Evolutionary conservation across 2,797 vertebrate species (phyloP).

Genomic region (Melanotaenia maccullochi): DNA sequence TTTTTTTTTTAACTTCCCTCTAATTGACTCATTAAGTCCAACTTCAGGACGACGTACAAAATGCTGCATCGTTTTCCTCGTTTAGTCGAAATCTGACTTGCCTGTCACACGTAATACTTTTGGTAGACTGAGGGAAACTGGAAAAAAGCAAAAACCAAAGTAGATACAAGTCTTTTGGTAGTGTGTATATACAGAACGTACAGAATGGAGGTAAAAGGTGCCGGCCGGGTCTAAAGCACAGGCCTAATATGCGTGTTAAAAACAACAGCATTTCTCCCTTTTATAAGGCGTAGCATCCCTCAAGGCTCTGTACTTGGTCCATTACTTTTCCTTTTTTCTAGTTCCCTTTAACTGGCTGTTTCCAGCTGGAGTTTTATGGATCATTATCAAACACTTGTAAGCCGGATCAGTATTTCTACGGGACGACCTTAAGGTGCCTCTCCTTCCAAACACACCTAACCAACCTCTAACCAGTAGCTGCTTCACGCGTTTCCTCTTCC

Average conservation of each 20-base stretch:
- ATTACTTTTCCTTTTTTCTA: conserved; percentile 7
- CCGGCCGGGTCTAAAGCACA: background rate
- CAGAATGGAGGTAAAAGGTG: conserved; percentile 48
- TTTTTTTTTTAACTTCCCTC: conserved; percentile 20
- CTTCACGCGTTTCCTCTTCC: background rate
- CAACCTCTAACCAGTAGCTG: background rate
- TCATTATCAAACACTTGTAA: background rate
- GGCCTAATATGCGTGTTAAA: background rate
- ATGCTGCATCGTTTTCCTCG: conserved; percentile 42
- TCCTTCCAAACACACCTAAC: background rate
- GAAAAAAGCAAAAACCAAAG: conserved; percentile 54
- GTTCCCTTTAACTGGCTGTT: background rate
- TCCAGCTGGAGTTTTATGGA: conserved; percentile 14
- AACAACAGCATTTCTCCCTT: background rate
- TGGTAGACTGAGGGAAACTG: conserved; percentile 68
- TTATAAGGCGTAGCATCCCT: conserved; percentile 8
- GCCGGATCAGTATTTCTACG: background rate
- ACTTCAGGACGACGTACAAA: conserved; percentile 42
- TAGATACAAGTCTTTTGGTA: conserved; percentile 75
- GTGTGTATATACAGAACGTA: conserved; percentile 78
- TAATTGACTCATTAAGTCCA: conserved; percentile 43
- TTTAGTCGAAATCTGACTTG: conserved; percentile 54
- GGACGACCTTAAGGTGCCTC: background rate
- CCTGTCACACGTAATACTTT: conserved; percentile 50
- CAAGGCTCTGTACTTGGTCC: conserved; percentile 35